Evolutionary conservation across 2,113 vertebrate genomes (phyloP).

Genomic region (Brienomyrus longianalis): DNA sequence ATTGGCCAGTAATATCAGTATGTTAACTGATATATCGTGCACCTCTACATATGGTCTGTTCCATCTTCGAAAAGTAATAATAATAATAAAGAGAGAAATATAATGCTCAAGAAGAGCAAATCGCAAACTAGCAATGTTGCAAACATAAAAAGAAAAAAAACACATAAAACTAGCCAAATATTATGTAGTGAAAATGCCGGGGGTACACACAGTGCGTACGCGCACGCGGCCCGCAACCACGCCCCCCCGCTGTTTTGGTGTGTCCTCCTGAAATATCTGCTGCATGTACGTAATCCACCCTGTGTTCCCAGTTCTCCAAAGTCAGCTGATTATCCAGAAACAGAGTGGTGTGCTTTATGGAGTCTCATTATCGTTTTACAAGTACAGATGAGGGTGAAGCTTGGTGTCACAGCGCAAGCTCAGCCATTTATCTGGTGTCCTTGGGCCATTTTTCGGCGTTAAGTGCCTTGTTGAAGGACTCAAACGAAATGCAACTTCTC

Average conservation of each 20-base stretch:
- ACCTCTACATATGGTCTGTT: not conserved
- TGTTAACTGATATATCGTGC: not conserved
- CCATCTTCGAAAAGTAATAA: not conserved
- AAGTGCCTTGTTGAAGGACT: not conserved
- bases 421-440: not conserved
- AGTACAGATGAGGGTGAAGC: not conserved
- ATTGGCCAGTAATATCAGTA: not conserved
- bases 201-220: not conserved
- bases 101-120: not conserved
- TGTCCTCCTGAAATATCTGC: not conserved
- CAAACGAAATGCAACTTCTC: not conserved
- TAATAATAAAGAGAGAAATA: not conserved
- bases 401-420: not conserved
- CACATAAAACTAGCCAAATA: not conserved
- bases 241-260: not conserved
- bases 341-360: not conserved
- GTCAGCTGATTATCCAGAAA: not conserved
- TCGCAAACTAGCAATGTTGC: not conserved
- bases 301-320: not conserved
- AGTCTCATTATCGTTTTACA: not conserved
- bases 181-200: not conserved
- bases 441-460: not conserved
- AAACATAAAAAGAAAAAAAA: not conserved
- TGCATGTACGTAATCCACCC: not conserved
- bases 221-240: not conserved